A percentile compares a stretch with the other conserved stretches of the same genome.
Evolutionary conservation across 2,888 invertebrate genomes (phyloP).

Genomic region (Malthinus flaveolus): DNA sequence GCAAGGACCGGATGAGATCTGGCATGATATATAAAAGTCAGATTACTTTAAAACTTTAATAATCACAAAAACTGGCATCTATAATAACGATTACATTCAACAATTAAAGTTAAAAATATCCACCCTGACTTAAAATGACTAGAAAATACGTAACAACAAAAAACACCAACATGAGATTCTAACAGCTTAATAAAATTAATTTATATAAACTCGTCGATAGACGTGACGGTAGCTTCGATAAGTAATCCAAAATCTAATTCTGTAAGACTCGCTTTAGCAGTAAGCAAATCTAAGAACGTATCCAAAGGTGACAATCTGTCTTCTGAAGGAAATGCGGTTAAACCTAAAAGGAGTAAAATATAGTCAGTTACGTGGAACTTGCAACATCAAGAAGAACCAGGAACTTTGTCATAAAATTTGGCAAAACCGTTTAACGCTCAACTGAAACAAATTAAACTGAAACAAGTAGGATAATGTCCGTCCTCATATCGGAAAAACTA

Average conservation of each 20-base stretch:
- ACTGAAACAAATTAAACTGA: too few species aligned
- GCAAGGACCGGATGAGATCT: too few species aligned
- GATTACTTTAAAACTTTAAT: too few species aligned
- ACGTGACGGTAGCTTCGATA: constrained; percentile 79
- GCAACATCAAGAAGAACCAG: background rate
- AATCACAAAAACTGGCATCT: too few species aligned
- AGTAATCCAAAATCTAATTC: constrained; percentile 84
- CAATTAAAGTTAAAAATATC: too few species aligned
- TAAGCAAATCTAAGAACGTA: constrained; percentile 81
- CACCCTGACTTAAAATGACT: too few species aligned
- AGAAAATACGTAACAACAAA: too few species aligned
- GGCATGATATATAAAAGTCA: too few species aligned
- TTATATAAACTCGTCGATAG: constrained; percentile 59
- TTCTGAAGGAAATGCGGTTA: constrained; percentile 72
- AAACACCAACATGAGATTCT: too few species aligned
- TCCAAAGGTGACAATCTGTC: constrained; percentile 79
- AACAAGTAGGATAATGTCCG: too few species aligned
- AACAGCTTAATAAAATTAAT: background rate
- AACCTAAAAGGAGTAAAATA: constrained; percentile 56
- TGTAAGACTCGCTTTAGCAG: constrained; percentile 84
- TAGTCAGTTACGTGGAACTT: background rate
- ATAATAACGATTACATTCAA: too few species aligned
- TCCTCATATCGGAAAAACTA: background rate
- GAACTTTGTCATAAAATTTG: background rate
- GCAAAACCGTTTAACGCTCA: background rate